Evolutionary conservation across 2,113 vertebrate genomes (phyloP), one percentile per base, ranked within the genome.

Genomic region (Strix aluco): DNA sequence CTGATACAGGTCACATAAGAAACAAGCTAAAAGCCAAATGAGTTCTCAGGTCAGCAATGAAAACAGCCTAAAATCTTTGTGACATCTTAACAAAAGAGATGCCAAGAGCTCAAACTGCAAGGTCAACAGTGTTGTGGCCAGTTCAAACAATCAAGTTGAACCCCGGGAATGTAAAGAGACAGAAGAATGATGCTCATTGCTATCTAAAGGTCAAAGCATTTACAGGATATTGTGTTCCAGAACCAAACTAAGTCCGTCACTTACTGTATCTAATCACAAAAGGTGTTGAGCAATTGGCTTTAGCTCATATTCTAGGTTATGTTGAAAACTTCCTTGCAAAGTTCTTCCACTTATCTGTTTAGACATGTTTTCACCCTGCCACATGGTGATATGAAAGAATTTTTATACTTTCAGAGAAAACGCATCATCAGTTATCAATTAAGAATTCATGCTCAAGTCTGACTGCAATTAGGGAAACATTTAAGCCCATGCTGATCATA

Each of bases 81-180:
- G 97, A 98, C 98, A 98, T 97, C 94, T 97, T 93, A 95, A 98
- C 96, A 98, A 97, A 98, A 95, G 97, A 95, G 73, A 95, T 95
- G 93, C 87, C 85, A 90, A 96, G 80, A 95, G 97, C 94, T 97
- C 97, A 94, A 93, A 95, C 90, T 93, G 86, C 91, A 97, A 97
- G 94, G 97, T 98, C 97, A 98, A 97, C 93, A 97, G 74, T 51
- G 69, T 34, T 91, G 82, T 49, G 81, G 90, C 90, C 96, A 98
- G 94, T 97, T 98, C 97, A 98, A 98, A 98, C 97, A 98, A 97
- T 95, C 78, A 94, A 80, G 38, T 27, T 94, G 94, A 94, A 92
- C 81, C 61, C 88, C 21, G 7, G 79, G 94, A 97, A 97, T 46
- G 59, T 69, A 96, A 96, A 90, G 86, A 97, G 94, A 91, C 77